Evolutionary conservation across 2,113 vertebrate species (phyloP).

Genomic region (Dicaeum eximium): DNA sequence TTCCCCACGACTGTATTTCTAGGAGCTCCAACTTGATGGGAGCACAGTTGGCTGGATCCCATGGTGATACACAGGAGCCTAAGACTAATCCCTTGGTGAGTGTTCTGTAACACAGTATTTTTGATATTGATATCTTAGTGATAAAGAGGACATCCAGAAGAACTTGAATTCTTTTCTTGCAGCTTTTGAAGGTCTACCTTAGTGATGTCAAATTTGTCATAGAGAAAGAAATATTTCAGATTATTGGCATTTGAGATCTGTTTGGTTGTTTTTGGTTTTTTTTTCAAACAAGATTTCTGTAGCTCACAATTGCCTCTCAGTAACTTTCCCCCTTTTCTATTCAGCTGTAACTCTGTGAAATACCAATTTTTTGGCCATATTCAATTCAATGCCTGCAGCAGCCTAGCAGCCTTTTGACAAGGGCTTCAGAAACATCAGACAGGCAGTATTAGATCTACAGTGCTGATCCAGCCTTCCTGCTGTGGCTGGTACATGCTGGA

Average conservation of each 20-base stretch:
- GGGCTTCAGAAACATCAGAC: not conserved
- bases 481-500: not conserved
- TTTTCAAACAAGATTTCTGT: not conserved
- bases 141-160: not conserved
- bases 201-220: not conserved
- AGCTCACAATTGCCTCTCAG: not conserved
- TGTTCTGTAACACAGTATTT: not conserved
- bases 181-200: not conserved
- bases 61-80: constrained; percentile 9
- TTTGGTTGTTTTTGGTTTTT: not conserved
- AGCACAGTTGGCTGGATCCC: constrained; percentile 45
- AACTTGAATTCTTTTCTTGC: not conserved
- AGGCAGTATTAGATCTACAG: not conserved
- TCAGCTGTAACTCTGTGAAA: not conserved
- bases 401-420: not conserved
- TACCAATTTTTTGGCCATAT: not conserved
- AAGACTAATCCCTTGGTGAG: constrained; percentile 66
- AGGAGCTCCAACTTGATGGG: constrained; percentile 44
- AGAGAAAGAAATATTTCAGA: not conserved
- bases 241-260: not conserved
- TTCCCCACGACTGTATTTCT: not conserved
- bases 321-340: not conserved
- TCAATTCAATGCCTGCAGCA: not conserved
- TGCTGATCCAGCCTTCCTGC: not conserved
- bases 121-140: not conserved